These are phyloP conservation scores for Eptatretus burgeri DNA, from an alignment of 2,113 vertebrate species.

Conservation along the genomic window DNA sequence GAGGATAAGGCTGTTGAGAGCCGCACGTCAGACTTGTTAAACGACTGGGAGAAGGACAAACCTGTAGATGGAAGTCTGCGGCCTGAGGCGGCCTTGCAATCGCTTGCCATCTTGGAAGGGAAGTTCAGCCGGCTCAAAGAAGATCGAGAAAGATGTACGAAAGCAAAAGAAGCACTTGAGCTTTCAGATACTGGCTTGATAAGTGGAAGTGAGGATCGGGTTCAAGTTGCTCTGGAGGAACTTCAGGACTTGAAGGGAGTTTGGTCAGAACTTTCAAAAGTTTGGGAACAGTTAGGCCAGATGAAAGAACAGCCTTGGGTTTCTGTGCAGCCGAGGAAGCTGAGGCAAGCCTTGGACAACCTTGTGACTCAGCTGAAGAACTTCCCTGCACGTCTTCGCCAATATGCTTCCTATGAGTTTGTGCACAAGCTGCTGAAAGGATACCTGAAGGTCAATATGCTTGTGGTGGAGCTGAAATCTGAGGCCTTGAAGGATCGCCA, in stretches of 20 bases:
- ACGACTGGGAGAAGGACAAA: conserved; percentile 3
- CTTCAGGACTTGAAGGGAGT: conserved; percentile 2
- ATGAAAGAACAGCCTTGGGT: conserved; percentile 5
- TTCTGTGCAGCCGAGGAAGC: not conserved
- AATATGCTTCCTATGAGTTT: conserved; percentile 2
- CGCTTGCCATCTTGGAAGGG: conserved; percentile 1
- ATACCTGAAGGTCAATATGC: conserved; percentile 6
- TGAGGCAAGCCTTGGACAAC: not conserved
- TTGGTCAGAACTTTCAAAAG: conserved; percentile 5
- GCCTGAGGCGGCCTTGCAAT: not conserved
- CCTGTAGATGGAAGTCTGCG: conserved; percentile 1
- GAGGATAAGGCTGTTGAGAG: conserved; percentile 1
- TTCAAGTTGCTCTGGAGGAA: conserved; percentile 1
- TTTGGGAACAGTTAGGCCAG: not conserved
- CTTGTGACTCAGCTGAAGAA: conserved; percentile 6
- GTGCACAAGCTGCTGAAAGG: conserved; percentile 3
- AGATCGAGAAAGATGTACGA: not conserved
- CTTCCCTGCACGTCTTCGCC: conserved; percentile 3
- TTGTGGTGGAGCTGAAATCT: conserved; percentile 5
- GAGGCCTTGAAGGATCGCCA: conserved; percentile 4
- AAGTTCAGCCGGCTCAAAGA: conserved; percentile 3
- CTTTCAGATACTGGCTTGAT: not conserved
- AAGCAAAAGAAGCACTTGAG: not conserved
- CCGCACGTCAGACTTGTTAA: not conserved
- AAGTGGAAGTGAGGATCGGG: conserved; percentile 1